Evolutionary conservation across 92 coral and sea anemone species (phyloP), one percentile per base, ranked within the genome.

Genomic region (Galaxea fascicularis): DNA sequence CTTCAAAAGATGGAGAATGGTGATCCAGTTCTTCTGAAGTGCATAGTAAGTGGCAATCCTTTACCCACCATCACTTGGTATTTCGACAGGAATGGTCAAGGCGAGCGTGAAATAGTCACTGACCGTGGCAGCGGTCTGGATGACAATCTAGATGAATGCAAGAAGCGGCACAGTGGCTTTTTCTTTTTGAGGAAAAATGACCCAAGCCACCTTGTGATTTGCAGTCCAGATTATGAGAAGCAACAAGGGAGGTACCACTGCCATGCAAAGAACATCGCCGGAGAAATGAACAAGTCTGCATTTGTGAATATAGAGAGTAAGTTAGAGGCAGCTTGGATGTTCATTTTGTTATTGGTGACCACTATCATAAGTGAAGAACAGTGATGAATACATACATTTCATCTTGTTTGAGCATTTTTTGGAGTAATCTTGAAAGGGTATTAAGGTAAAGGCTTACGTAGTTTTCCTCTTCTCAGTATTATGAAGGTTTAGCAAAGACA

Each of bases 221-320:
- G 87, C 45, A 47, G 28, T 21, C 87, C 87, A 1, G 18, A 64
- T 20, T 60, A 27, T 41, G 60, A 60, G 27, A 10, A 29, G 21
- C 82, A 74, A 17, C 14, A 67, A 44, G 87, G 87, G 63, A 14
- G 74, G 18, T 83, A 83, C 51, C 15, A 28, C 57, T 83, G 87
- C 21, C 73, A 4, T 60, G 82, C 87, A 8, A 13, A 15, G 20
- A 83, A 64, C 74, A n/a, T 2, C 10, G 8, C 7, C 13, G 74
- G 52, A 0, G 21, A 8, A 4, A 12, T 8, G 31, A 10, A 16
- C 7, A 44, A 18, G 68, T 20, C 12, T 35, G 78, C 70, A 16
- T 44, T 39, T 58, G 24, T 82, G 58, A 47, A 22, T 44, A 60
- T 83, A 28, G 44, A 58, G 30, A 64, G 87, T 74, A 46, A 73